Base-by-base conservation (phyloP, 2,113 vertebrate species). In the Hippocampus comes region DNA sequence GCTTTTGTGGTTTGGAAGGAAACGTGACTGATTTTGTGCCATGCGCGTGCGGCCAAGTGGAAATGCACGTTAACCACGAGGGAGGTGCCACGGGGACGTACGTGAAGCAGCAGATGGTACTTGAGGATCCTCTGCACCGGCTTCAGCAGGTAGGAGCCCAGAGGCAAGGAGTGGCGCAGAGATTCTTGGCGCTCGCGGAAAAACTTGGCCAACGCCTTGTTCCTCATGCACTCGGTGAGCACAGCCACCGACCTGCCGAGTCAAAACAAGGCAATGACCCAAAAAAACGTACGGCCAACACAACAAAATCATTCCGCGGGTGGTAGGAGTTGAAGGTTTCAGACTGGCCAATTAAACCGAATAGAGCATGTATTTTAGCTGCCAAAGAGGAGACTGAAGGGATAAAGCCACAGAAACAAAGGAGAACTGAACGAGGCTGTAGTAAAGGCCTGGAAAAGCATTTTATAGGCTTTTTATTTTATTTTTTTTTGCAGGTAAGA, bases 81-180 rank as follows among this genome's bases (percentile, higher is more conserved):
- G 34, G 27, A 17, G 42, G 63, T 48, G 41, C 20, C 68, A 70
- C 63, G 9, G 41, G 41, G 49, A 91, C 96, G 79, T 91, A 99
- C 97, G 0, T 98, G 97, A 81, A 99, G 84, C 79, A 99, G 94
- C 43, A 99, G 94, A 82, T 99, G 97, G 88, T 99, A 99, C 89
- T 99, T 99, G 79, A 99, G 95, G 91, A 99, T 99, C 86, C 97
- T 94, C 86, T 99, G 97, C 77, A 99, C 97, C 70, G 97, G 97
- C 89, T 99, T 99, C 89, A 99, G 89, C 88, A 99, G 95, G 89
- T 98, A 99, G 81, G 97, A 98, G 81, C 97, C 96, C 76, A 99
- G 88, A 30, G 97, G 97, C 77, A 99, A 87, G 10, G 95, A 96
- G 91, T 98, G 97, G 55, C 94, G 91, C 80, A 98, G 90, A 1